A percentile compares a stretch with the other conserved stretches of the same genome.
These are phyloP conservation scores for Taphrorychus bicolor DNA, from an alignment of 2,888 invertebrate genomes.

Conservation along the genomic window DNA sequence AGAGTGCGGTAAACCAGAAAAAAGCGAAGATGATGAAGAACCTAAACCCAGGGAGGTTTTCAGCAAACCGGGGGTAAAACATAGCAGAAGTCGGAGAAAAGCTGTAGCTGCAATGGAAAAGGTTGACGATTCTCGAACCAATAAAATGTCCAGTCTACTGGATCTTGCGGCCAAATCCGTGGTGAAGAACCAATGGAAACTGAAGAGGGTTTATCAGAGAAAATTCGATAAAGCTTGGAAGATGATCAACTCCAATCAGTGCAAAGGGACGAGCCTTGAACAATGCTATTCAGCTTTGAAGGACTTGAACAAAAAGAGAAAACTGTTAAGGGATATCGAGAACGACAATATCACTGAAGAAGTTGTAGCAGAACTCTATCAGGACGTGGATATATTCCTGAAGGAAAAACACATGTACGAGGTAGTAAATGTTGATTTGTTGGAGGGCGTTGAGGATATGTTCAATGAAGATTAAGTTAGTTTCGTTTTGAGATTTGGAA, in stretches of 20 bases:
- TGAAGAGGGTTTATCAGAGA: constrained; percentile 50
- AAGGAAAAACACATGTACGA: constrained; percentile 49
- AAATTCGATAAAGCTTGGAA: constrained; percentile 54
- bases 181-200: constrained; percentile 48
- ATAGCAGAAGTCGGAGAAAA: background rate
- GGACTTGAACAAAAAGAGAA: constrained; percentile 55
- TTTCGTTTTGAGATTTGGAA: no score
- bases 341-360: constrained; percentile 52
- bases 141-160: constrained; percentile 44
- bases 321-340: constrained; percentile 54
- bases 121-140: background rate
- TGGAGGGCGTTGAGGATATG: constrained; percentile 23
- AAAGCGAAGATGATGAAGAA: background rate
- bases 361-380: constrained; percentile 52
- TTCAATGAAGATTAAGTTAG: background rate
- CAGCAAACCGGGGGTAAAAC: background rate
- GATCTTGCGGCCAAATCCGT: constrained; percentile 54
- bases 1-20: constrained; percentile 40
- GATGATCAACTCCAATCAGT: constrained; percentile 50
- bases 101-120: background rate
- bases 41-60: background rate
- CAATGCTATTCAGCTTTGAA: constrained; percentile 51
- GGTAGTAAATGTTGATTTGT: constrained; percentile 47
- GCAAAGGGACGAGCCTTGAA: constrained; percentile 42
- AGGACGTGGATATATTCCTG: constrained; percentile 52